phyloP scores from a whole-genome alignment of 1,140 invertebrate species.

The Apis cerana region DNA sequence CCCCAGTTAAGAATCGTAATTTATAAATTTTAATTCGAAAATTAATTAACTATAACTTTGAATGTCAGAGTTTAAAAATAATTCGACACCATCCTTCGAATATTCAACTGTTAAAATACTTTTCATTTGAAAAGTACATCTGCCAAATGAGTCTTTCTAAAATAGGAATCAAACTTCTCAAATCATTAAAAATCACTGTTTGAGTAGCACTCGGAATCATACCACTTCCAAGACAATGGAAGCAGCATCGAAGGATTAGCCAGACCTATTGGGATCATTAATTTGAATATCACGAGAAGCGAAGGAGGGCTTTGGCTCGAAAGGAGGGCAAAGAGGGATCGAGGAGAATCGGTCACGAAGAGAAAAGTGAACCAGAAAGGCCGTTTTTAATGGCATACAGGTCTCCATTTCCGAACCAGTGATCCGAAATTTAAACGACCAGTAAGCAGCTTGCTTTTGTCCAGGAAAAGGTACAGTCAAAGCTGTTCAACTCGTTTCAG shows the following conservation, averaged over 20 bases:
- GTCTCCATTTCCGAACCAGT: constrained; percentile 55
- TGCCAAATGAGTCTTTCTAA: not conserved
- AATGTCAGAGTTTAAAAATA: too few relatives aligned
- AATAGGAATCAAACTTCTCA: not conserved
- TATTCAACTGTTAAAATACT: too few relatives aligned
- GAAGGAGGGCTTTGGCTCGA: not conserved
- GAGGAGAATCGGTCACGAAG: not conserved
- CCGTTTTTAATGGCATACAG: constrained; percentile 23
- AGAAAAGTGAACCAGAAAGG: constrained; percentile 4
- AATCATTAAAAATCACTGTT: not conserved
- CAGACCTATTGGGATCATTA: constrained; percentile 1
- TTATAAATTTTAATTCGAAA: too few relatives aligned
- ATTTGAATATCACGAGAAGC: not conserved
- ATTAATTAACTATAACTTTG: too few relatives aligned
- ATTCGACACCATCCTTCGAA: too few relatives aligned
- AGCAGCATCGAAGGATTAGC: too few relatives aligned
- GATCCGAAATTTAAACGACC: constrained; percentile 51
- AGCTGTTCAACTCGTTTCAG: constrained; percentile 30
- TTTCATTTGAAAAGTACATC: too few relatives aligned
- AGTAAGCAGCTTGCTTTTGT: constrained; percentile 46
- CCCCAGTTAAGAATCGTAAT: too few relatives aligned
- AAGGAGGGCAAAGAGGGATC: constrained; percentile 19
- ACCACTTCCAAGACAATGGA: not conserved
- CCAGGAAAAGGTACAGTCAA: constrained; percentile 47
- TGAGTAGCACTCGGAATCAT: not conserved